Evolutionary conservation across 2,888 invertebrate genomes (phyloP).

Genomic region (Furcula furcula): DNA sequence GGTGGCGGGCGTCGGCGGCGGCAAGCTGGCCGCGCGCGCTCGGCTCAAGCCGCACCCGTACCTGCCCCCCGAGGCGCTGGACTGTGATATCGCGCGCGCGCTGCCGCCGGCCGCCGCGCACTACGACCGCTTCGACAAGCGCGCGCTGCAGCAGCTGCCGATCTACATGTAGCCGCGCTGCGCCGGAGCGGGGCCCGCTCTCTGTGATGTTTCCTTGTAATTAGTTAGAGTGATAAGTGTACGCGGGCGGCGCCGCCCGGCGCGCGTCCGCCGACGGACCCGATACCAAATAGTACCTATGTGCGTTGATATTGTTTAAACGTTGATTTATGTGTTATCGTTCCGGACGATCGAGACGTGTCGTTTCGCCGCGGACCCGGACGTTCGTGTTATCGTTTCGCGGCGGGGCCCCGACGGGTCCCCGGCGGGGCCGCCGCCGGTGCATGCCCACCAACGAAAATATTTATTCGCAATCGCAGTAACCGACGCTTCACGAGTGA

Average conservation of each 20-base stretch:
- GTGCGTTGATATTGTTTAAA: constrained; percentile 73
- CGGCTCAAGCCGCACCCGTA: constrained; percentile 59
- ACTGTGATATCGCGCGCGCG: constrained; percentile 73
- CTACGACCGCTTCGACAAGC: constrained; percentile 77
- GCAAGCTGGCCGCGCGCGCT: constrained; percentile 46
- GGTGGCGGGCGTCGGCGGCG: constrained; percentile 30
- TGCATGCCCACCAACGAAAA: constrained; percentile 63
- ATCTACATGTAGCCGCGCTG: constrained; percentile 73
- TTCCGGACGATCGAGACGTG: constrained; percentile 54
- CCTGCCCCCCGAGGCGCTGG: constrained; percentile 52
- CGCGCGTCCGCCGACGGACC: constrained; percentile 42
- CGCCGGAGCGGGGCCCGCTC: constrained; percentile 45
- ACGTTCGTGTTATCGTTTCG: constrained; percentile 32
- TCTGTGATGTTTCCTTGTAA: constrained; percentile 74
- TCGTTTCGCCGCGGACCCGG: constrained; percentile 37
- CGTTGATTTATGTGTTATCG: constrained; percentile 71
- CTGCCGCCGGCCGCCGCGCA: constrained; percentile 60
- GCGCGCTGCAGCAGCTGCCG: constrained; percentile 77
- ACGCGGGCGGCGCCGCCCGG: constrained; percentile 24
- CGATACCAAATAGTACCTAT: constrained; percentile 75
- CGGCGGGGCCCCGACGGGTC: constrained; percentile 22
- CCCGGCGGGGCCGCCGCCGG: constrained; percentile 22
- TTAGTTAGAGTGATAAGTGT: constrained; percentile 67
- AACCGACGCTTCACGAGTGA: constrained; percentile 71
- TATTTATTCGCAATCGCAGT: constrained; percentile 75